Evolutionary conservation across 2,113 vertebrate genomes (phyloP).

Genomic region (Glaucidium brasilianum): DNA sequence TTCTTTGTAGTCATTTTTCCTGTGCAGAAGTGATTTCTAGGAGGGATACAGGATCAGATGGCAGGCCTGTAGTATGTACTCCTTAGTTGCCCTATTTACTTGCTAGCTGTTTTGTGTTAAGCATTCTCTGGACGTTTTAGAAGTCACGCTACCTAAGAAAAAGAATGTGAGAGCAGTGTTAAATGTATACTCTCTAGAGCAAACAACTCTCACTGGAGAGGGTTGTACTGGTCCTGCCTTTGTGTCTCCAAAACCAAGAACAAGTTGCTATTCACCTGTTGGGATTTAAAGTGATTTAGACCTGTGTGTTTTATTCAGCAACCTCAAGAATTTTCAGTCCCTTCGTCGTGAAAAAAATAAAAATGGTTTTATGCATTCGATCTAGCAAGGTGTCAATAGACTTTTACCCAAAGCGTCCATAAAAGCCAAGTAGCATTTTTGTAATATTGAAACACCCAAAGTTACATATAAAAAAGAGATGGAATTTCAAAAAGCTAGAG

Average conservation of each 20-base stretch:
- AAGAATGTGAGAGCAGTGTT: neutral
- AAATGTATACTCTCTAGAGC: neutral
- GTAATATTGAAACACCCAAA: neutral
- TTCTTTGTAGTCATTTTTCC: neutral
- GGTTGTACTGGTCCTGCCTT: neutral
- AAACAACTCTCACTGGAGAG: neutral
- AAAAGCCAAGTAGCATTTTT: neutral
- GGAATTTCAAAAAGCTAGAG: neutral
- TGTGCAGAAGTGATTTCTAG: neutral
- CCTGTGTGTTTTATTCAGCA: neutral
- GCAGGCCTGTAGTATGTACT: neutral
- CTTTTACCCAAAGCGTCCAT: neutral
- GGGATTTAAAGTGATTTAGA: neutral
- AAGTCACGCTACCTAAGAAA: neutral
- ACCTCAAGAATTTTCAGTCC: neutral
- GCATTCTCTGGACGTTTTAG: neutral
- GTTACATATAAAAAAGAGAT: neutral
- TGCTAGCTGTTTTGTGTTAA: neutral
- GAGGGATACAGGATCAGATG: neutral
- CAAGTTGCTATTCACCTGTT: neutral
- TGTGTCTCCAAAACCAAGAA: neutral
- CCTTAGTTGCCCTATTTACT: neutral
- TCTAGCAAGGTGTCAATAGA: neutral
- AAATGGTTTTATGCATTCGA: neutral
- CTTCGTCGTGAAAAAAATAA: neutral